Percentiles rank a stretch among this genome's conserved stretches.
phyloP scores from a whole-genome alignment of 1,140 invertebrate genomes.

The Drosophila punjabiensis region DNA sequence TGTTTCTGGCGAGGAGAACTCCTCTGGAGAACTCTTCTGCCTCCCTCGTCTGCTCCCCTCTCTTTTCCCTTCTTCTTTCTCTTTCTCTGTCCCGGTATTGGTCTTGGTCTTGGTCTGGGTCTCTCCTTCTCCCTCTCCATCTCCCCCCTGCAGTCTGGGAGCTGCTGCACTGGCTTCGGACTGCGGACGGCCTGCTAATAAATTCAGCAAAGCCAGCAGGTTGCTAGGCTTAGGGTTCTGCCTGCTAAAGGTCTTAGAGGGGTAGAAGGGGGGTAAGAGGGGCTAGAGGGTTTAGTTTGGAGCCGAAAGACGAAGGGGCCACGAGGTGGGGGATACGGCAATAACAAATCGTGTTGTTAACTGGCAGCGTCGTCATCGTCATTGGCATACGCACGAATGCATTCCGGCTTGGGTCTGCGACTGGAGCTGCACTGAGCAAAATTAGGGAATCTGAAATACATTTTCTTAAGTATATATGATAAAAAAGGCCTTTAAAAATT shows the following conservation, averaged over 20 bases:
- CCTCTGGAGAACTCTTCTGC: constrained; percentile 6
- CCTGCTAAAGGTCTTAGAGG: background rate
- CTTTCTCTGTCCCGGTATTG: background rate
- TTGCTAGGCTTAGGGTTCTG: constrained; percentile 77
- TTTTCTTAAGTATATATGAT: too few relatives aligned
- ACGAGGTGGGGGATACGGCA: constrained; percentile 37
- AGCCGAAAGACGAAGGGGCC: background rate
- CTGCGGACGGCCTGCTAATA: constrained; percentile 72
- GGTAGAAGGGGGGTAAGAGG: background rate
- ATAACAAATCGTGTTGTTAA: constrained; percentile 84
- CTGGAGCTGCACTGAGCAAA: background rate
- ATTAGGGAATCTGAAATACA: background rate
- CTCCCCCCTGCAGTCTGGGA: constrained; percentile 20
- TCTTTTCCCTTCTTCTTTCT: background rate
- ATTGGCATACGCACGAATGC: constrained; percentile 80
- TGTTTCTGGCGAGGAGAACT: constrained; percentile 38
- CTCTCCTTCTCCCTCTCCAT: constrained; percentile 1
- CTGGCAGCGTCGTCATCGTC: constrained; percentile 72
- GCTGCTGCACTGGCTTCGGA: constrained; percentile 16
- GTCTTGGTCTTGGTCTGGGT: constrained; percentile 9
- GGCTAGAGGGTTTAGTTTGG: background rate
- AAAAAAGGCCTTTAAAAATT: background rate
- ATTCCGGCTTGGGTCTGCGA: constrained; percentile 30
- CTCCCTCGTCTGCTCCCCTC: background rate
- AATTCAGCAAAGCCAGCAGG: constrained; percentile 82